Evolutionary conservation across 2,797 vertebrate genomes (phyloP).

Genomic region (Orientallactaga sibirica): DNA sequence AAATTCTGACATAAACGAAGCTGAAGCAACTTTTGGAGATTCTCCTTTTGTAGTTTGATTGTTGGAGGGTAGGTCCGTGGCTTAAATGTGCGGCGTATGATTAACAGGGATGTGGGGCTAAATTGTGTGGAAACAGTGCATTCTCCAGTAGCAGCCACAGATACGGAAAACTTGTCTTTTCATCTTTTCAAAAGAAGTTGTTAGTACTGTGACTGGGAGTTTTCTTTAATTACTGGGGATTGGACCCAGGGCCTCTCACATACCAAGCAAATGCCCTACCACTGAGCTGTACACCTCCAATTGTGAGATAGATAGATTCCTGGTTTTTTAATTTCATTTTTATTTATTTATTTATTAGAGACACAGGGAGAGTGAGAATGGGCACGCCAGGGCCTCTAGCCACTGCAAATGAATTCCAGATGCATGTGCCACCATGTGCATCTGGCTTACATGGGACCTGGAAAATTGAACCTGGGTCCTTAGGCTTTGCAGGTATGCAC

Average conservation of each 20-base stretch:
- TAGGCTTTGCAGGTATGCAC: too few species aligned
- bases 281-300: background rate
- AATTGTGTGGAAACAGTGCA: conserved; percentile 8
- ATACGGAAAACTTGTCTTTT: background rate
- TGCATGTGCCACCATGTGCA: too few species aligned
- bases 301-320: too few species aligned
- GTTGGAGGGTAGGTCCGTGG: background rate
- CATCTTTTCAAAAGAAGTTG: background rate
- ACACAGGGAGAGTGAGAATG: too few species aligned
- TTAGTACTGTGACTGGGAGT: conserved; percentile 23
- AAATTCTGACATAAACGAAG: conserved; percentile 32
- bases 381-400: too few species aligned
- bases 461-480: too few species aligned
- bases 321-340: too few species aligned
- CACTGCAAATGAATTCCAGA: too few species aligned
- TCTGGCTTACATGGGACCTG: too few species aligned
- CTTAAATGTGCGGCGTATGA: background rate
- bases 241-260: background rate
- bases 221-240: background rate
- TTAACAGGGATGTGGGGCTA: conserved; percentile 1
- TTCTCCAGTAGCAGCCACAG: background rate
- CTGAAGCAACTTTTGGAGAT: background rate
- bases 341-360: too few species aligned
- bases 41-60: conserved; percentile 30
- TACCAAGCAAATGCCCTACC: background rate